A percentile compares a stretch with the other conserved stretches of the same genome.
phyloP scores from a whole-genome alignment of 2,797 vertebrate genomes.

The Sebastes steindachneri region DNA sequence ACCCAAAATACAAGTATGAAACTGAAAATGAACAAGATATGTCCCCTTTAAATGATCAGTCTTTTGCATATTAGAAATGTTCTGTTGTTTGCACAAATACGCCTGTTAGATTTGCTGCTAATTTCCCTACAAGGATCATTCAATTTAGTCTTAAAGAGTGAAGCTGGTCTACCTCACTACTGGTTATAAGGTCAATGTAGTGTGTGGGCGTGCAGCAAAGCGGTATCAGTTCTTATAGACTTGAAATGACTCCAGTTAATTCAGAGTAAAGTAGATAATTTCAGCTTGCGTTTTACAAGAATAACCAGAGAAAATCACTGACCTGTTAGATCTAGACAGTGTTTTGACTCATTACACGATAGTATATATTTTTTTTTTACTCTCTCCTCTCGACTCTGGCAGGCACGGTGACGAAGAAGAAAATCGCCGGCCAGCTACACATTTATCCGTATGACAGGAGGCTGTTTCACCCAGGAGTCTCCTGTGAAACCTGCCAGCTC shows the following conservation, averaged over 20 bases:
- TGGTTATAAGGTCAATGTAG: not conserved
- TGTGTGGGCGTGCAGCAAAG: not conserved
- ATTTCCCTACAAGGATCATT: not conserved
- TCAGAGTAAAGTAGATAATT: not conserved
- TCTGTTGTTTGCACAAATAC: not conserved
- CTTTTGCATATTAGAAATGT: not conserved
- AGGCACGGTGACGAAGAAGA: conserved; percentile 90
- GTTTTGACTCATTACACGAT: not conserved
- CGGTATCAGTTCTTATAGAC: not conserved
- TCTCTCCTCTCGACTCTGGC: not conserved
- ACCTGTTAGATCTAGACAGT: not conserved
- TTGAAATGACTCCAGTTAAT: not conserved
- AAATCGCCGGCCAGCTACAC: conserved; percentile 75
- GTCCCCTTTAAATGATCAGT: not conserved
- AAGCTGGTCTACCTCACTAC: not conserved
- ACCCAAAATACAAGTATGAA: no score
- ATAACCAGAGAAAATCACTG: not conserved
- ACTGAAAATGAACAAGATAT: no score
- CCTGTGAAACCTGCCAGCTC: conserved; percentile 87
- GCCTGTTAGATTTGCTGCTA: not conserved
- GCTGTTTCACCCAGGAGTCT: conserved; percentile 84
- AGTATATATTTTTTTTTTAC: not conserved
- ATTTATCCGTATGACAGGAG: conserved; percentile 88
- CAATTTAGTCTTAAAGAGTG: not conserved
- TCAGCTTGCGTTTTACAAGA: not conserved